phyloP scores from a whole-genome alignment of 2,888 invertebrate genomes.

The Noctuana brunneofusca region DNA sequence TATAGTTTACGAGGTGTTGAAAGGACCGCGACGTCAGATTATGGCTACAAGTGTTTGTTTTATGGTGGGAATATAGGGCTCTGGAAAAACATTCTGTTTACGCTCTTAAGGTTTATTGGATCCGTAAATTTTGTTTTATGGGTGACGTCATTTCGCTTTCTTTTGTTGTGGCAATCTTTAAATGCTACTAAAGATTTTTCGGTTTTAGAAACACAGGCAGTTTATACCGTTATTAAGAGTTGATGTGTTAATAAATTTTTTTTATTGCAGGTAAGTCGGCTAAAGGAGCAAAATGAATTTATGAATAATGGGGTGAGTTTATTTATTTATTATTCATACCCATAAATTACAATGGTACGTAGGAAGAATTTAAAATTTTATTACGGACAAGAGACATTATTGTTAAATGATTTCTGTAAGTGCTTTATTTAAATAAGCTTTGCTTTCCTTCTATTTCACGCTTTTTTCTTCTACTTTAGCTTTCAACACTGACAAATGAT shows the following conservation, averaged over 20 bases:
- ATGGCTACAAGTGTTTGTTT: constrained; percentile 42
- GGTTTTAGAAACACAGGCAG: too few relatives aligned
- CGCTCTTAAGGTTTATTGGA: constrained; percentile 31
- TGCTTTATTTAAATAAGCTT: not conserved
- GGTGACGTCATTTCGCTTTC: constrained; percentile 1
- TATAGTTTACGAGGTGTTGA: constrained; percentile 55
- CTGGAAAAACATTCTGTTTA: constrained; percentile 30
- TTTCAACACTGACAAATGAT: constrained; percentile 21
- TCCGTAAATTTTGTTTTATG: constrained; percentile 31
- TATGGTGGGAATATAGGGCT: constrained; percentile 38
- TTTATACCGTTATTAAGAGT: too few relatives aligned
- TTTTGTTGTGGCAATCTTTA: constrained; percentile 19
- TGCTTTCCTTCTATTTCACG: not conserved
- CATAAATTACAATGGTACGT: too few relatives aligned
- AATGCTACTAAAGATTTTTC: not conserved
- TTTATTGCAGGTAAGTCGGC: constrained; percentile 40
- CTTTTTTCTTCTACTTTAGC: not conserved
- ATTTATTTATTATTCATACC: not conserved
- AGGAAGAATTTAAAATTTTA: too few relatives aligned
- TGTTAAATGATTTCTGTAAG: too few relatives aligned
- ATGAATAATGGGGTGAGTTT: constrained; percentile 15
- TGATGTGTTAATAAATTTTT: not conserved
- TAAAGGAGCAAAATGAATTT: not conserved
- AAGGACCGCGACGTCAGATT: constrained; percentile 62
- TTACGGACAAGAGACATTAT: too few relatives aligned